Evolutionary conservation across 1,140 invertebrate genomes (phyloP).

Genomic region (Calliopsis andreniformis): DNA sequence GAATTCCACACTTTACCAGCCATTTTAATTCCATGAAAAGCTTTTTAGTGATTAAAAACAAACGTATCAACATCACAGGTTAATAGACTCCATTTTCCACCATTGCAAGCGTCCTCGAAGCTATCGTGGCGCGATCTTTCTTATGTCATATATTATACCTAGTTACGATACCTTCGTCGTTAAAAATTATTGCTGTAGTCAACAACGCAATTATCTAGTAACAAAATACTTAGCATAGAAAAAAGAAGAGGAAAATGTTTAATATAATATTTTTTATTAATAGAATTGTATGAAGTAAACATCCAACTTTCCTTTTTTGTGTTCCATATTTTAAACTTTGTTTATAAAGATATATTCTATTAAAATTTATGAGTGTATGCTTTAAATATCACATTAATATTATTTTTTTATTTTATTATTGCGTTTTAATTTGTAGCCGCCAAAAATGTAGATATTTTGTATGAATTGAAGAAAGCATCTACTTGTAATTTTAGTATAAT

Average conservation of each 20-base stretch:
- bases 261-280: not conserved
- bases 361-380: too few relatives aligned
- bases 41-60: conserved; percentile 69
- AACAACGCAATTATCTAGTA: not conserved
- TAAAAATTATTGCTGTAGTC: not conserved
- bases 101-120: conserved; percentile 52
- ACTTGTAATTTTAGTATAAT: too few relatives aligned
- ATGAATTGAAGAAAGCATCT: too few relatives aligned
- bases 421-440: too few relatives aligned
- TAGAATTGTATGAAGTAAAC: too few relatives aligned
- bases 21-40: conserved; percentile 73
- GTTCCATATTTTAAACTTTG: too few relatives aligned
- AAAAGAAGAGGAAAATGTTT: not conserved
- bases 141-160: conserved; percentile 18
- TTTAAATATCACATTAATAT: too few relatives aligned
- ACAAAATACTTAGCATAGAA: too few relatives aligned
- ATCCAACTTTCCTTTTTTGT: too few relatives aligned
- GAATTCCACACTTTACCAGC: conserved; percentile 80
- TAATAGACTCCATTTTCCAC: conserved; percentile 68
- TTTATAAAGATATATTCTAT: too few relatives aligned
- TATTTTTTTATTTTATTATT: too few relatives aligned
- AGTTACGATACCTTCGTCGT: not conserved
- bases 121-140: conserved; percentile 47
- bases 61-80: conserved; percentile 76
- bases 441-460: too few relatives aligned